phyloP scores from a whole-genome alignment of 2,888 invertebrate genomes.

The Eristalinus sepulchralis region DNA sequence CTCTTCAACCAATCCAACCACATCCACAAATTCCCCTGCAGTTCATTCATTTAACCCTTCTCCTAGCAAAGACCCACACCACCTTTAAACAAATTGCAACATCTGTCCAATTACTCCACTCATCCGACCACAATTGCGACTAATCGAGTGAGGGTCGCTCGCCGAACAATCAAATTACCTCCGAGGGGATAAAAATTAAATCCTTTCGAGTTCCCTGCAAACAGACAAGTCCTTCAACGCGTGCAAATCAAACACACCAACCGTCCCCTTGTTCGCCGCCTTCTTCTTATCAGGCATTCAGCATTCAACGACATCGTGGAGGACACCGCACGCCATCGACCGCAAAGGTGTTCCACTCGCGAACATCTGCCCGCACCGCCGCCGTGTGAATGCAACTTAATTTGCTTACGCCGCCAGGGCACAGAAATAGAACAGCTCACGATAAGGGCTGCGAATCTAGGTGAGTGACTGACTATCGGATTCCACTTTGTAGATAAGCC shows the following conservation, averaged over 20 bases:
- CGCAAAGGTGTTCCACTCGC: background rate
- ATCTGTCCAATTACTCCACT: background rate
- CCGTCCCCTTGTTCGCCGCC: background rate
- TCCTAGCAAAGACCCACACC: background rate
- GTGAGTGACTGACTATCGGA: slow-evolving; percentile 24
- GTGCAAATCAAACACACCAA: background rate
- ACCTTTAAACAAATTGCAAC: background rate
- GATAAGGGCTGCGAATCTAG: slow-evolving; percentile 26
- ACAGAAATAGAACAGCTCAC: background rate
- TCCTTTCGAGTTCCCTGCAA: background rate
- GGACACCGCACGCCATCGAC: background rate
- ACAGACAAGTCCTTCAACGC: slow-evolving; percentile 10
- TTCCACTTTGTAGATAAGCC: slow-evolving; percentile 20
- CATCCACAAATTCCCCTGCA: background rate
- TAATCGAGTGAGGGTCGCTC: background rate
- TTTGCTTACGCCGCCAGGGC: background rate
- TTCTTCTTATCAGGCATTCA: background rate
- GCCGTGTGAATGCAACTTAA: slow-evolving; percentile 19
- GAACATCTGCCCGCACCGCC: slow-evolving; percentile 5
- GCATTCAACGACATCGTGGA: background rate
- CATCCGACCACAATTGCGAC: background rate
- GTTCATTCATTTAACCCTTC: background rate
- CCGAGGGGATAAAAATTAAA: background rate
- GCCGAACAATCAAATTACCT: background rate
- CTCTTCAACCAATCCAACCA: background rate